Conservation (phyloP, 2,888 invertebrate genomes). For the Lottia scabra region DNA sequence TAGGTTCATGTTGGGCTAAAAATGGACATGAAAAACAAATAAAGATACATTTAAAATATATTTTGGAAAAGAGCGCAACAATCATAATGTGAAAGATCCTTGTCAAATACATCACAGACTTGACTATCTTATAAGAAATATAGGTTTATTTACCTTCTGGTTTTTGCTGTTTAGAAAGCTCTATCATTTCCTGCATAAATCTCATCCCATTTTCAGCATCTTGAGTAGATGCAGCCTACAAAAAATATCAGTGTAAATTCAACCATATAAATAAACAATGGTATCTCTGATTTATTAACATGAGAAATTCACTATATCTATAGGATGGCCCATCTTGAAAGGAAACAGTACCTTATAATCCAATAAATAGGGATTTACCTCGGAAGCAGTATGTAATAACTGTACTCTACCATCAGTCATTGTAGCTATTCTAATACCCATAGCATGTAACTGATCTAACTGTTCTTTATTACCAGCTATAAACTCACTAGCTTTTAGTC, state of each 20-base stretch:
- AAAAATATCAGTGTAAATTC: background rate
- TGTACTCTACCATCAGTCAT: slow-evolving; percentile 92
- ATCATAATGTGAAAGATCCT: background rate
- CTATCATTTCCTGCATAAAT: slow-evolving; percentile 98
- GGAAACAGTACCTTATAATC: too few species aligned
- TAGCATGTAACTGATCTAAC: slow-evolving; percentile 85
- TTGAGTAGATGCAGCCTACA: slow-evolving; percentile 84
- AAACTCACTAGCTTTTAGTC: slow-evolving; percentile 70
- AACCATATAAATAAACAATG: background rate
- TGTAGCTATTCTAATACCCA: slow-evolving; percentile 94
- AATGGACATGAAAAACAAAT: background rate
- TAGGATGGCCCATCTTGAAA: too few species aligned
- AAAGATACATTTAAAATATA: background rate
- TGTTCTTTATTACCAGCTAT: slow-evolving; percentile 88
- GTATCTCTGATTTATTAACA: too few species aligned
- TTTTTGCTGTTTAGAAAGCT: slow-evolving; percentile 79
- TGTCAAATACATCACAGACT: background rate
- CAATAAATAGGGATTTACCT: too few species aligned
- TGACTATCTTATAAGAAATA: too few species aligned
- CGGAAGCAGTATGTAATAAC: slow-evolving; percentile 83
- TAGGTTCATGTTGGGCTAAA: slow-evolving; percentile 62
- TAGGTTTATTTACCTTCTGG: slow-evolving; percentile 47
- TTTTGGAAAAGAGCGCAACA: background rate
- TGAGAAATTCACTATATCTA: too few species aligned
- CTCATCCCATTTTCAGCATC: slow-evolving; percentile 92